Conservation (phyloP, 2,888 invertebrate genomes). For the Dexiosoma caninum region DNA sequence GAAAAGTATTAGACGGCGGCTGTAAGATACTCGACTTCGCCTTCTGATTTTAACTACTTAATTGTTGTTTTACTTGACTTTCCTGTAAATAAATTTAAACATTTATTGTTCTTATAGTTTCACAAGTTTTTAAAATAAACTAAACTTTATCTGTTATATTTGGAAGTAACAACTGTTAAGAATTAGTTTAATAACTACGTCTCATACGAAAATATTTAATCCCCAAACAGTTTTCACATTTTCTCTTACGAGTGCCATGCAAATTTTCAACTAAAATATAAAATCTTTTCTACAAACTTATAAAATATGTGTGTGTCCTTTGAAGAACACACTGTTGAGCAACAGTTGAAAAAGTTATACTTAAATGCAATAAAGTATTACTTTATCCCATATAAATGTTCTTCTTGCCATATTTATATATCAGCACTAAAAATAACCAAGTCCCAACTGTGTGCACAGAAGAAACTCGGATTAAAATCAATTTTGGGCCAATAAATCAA, state of each 20-base stretch:
- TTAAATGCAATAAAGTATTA: neutral
- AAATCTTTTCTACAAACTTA: neutral
- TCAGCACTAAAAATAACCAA: neutral
- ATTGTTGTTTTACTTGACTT: too few relatives aligned
- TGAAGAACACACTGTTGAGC: neutral
- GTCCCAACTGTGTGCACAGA: neutral
- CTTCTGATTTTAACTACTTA: too few relatives aligned
- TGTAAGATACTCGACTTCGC: too few relatives aligned
- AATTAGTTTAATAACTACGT: neutral
- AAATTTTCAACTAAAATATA: neutral
- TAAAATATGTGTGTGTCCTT: neutral
- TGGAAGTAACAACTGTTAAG: too few relatives aligned
- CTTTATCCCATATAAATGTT: neutral
- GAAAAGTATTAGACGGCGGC: too few relatives aligned
- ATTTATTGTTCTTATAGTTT: too few relatives aligned
- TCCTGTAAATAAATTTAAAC: too few relatives aligned
- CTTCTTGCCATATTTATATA: neutral
- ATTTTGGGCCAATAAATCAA: constrained; percentile 41
- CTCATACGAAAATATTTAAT: neutral
- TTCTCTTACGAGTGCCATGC: neutral
- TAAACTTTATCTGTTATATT: too few relatives aligned
- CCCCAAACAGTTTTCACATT: neutral
- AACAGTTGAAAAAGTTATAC: neutral
- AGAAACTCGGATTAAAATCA: constrained; percentile 1
- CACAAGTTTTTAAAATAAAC: too few relatives aligned